Percentiles rank a stretch among this genome's conserved stretches.
Conservation (phyloP, 2,888 invertebrate species). For the Drosophila longiperda region DNA sequence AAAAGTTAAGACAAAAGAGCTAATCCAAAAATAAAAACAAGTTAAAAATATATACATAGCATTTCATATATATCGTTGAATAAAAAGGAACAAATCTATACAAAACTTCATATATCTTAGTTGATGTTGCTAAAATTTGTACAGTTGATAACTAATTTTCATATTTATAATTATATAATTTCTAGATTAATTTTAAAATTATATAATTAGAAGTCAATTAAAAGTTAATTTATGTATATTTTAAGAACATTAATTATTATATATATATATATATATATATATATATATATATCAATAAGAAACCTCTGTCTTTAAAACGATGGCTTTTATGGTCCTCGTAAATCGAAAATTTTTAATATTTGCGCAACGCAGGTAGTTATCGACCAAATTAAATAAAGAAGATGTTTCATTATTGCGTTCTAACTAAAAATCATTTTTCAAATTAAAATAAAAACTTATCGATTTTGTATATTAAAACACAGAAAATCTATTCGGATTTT, state of each 20-base stretch:
- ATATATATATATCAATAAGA: neutral
- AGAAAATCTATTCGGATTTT: constrained; percentile 99
- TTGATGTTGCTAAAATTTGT: neutral
- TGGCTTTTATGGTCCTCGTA: neutral
- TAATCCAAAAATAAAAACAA: too few relatives aligned
- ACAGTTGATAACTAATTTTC: neutral
- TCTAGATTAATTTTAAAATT: neutral
- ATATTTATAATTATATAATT: neutral
- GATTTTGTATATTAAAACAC: neutral
- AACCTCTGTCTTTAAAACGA: neutral
- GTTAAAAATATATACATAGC: neutral
- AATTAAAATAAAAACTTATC: too few relatives aligned
- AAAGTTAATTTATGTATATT: neutral
- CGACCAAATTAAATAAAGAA: too few relatives aligned
- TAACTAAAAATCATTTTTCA: too few relatives aligned
- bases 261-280: too few relatives aligned
- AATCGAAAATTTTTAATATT: neutral
- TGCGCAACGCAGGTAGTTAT: too few relatives aligned
- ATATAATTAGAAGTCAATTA: neutral
- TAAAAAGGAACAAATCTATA: neutral
- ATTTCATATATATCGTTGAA: neutral
- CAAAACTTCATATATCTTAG: neutral
- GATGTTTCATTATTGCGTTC: too few relatives aligned
- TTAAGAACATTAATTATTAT: neutral
- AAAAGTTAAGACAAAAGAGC: too few relatives aligned